phyloP scores from a whole-genome alignment of 2,797 vertebrate species.

The Ficedula albicollis region DNA sequence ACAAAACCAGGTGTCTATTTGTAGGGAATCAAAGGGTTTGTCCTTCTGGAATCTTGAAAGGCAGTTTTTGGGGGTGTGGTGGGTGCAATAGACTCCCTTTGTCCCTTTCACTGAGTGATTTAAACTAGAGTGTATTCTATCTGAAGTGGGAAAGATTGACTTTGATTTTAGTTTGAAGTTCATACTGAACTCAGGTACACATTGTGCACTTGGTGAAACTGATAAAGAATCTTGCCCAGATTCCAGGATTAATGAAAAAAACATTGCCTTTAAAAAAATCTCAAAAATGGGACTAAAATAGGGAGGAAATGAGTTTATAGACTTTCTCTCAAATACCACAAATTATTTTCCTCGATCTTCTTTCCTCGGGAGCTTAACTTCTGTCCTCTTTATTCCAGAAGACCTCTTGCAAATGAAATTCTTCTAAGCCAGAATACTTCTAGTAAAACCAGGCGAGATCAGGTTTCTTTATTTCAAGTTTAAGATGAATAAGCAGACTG shows the following conservation, averaged over 20 bases:
- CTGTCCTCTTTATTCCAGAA: not conserved
- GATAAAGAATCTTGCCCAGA: not conserved
- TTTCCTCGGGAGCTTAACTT: slow-evolving; percentile 22
- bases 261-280: not conserved
- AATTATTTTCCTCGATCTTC: slow-evolving; percentile 26
- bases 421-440: slow-evolving; percentile 19
- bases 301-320: not conserved
- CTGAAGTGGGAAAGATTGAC: not conserved
- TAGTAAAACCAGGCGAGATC: slow-evolving; percentile 34
- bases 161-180: not conserved
- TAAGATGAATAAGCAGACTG: slow-evolving; percentile 38
- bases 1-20: not conserved
- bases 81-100: not conserved
- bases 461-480: slow-evolving; percentile 30
- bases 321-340: not conserved
- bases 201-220: not conserved
- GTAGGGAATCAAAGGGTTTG: not conserved
- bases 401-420: not conserved
- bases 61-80: not conserved
- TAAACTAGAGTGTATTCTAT: not conserved
- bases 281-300: not conserved
- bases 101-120: not conserved
- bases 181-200: not conserved
- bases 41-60: not conserved
- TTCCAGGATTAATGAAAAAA: not conserved